Conservation (phyloP, 2,888 invertebrate species). For the Polydrusus pterygomalis region DNA sequence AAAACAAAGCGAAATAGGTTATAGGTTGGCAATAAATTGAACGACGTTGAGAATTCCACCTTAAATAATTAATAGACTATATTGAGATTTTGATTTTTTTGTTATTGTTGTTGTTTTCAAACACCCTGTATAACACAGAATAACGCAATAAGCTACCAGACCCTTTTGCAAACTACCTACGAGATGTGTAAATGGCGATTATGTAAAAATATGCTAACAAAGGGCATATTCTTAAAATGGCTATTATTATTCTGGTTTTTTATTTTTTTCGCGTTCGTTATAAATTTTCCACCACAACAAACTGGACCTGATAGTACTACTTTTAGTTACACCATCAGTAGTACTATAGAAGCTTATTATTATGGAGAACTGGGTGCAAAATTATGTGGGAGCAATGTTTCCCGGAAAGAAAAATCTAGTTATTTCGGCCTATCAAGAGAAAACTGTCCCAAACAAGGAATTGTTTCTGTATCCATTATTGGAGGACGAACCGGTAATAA, state of each 20-base stretch:
- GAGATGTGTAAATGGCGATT: too few species aligned
- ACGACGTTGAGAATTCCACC: too few species aligned
- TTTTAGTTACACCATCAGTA: too few species aligned
- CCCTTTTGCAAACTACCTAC: too few species aligned
- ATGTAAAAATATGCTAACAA: neutral
- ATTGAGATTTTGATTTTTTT: too few species aligned
- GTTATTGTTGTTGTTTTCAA: too few species aligned
- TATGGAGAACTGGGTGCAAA: neutral
- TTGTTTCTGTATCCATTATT: constrained; percentile 23
- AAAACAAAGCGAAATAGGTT: too few species aligned
- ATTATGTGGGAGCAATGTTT: neutral
- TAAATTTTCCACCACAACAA: neutral
- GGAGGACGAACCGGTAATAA: constrained; percentile 34
- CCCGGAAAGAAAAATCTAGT: neutral
- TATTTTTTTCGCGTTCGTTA: neutral
- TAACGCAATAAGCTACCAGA: too few species aligned
- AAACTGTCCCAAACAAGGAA: constrained; percentile 32
- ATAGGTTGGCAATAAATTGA: too few species aligned
- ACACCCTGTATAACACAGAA: too few species aligned
- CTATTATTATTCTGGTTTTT: neutral
- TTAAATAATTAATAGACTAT: too few species aligned
- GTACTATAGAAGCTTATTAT: neutral
- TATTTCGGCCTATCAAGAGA: neutral
- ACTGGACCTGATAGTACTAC: neutral
- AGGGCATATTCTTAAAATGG: neutral